These are phyloP conservation scores for Lordiphosa clarofinis DNA, from an alignment of 1,140 invertebrate species.

Conservation along the genomic window DNA sequence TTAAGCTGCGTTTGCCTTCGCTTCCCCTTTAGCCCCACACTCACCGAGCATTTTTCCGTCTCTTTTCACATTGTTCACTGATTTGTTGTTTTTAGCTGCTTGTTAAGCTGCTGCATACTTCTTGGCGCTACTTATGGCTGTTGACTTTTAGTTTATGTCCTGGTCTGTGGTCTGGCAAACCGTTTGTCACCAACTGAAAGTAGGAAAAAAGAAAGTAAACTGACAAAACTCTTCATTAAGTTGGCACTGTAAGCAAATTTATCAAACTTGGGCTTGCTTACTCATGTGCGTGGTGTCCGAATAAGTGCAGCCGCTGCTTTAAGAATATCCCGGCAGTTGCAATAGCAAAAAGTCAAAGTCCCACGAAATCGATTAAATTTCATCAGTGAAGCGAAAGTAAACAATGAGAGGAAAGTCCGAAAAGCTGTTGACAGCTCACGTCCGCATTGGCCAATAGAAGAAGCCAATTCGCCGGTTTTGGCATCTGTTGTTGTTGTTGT, in stretches of 20 bases:
- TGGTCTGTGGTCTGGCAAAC: constrained; percentile 33
- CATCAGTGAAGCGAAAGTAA: constrained; percentile 63
- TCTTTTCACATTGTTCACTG: constrained; percentile 63
- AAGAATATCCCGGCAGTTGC: constrained; percentile 32
- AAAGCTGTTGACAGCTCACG: constrained; percentile 75
- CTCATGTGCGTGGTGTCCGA: too few species aligned
- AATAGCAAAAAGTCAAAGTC: constrained; percentile 29
- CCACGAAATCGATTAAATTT: constrained; percentile 70
- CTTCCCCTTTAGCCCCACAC: constrained; percentile 7
- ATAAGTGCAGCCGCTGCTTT: constrained; percentile 24
- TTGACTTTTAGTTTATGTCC: constrained; percentile 53
- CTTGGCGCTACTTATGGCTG: constrained; percentile 66
- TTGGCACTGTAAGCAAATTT: constrained; percentile 69
- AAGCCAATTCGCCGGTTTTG: constrained; percentile 39
- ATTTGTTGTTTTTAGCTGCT: constrained; percentile 61
- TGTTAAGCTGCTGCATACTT: constrained; percentile 57
- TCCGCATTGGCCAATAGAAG: constrained; percentile 53
- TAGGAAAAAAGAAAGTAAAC: constrained; percentile 13
- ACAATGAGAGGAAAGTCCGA: constrained; percentile 32
- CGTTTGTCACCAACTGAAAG: constrained; percentile 33
- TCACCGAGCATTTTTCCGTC: constrained; percentile 30
- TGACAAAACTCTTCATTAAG: constrained; percentile 63
- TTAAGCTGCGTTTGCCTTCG: constrained; percentile 35
- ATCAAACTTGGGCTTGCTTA: constrained; percentile 36
- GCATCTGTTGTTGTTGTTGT: constrained; percentile 16